Evolutionary conservation across 2,797 vertebrate species (phyloP), one percentile per base, ranked within the genome.

Genomic region (Liparis tanakae): DNA sequence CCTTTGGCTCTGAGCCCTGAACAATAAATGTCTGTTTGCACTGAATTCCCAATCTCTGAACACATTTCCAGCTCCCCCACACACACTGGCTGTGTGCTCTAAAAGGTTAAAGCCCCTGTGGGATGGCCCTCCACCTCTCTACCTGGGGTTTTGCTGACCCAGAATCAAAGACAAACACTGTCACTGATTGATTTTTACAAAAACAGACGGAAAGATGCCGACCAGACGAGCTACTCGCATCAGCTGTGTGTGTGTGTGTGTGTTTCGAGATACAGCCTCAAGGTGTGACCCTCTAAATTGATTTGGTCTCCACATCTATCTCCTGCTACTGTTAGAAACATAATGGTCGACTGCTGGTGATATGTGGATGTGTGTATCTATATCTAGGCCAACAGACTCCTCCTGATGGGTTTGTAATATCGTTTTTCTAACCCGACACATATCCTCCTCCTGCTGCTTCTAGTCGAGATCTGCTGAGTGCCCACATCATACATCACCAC

Each of bases 61-160:
- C 71, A 80, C 37, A 82, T 83, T 59, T 76, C 78, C 70, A 30
- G 22, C 58, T 72, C 64, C 60, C 41, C 54, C 59, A 22, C 20
- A 61, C 67, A 72, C 71, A 81, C 6, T 55, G 72, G 70, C 68
- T 54, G 59, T 67, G 57, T 41, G 74, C 77, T 83, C 75, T 85
- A 46, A 84, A 80, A 81, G 79, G 86, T 86, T 81, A 86, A 71
- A 71, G 59, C 71, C 70, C 79, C 63, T 37, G 3, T 9, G 17
- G 79, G 77, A 70, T 2, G 48, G 60, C 67, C 41, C 82, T 83
- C 82, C 79, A 63, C 77, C 63, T 78, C 70, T 72, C 57, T 80
- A 67, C 79, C 75, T 44, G 70, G 65, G 9, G 17, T 90, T 93
- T 82, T 94, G 91, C 92, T 91, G 91, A 93, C 83, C 85, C 81